Base-by-base conservation (phyloP, 2,797 vertebrate species). In the Gobionotothen gibberifrons region DNA sequence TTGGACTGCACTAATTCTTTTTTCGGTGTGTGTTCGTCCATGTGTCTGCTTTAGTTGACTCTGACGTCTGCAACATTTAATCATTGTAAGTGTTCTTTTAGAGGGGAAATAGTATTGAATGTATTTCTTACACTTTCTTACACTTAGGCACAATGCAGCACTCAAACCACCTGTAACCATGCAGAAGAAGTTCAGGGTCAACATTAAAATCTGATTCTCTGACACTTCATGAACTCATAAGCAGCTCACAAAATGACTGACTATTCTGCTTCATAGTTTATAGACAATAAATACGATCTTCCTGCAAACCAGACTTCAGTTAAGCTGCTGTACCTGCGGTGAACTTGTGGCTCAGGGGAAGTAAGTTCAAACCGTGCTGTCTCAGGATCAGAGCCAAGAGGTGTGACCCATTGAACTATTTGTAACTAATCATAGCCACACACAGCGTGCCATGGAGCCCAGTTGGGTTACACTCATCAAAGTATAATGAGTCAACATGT, bases 361-460 rank as follows among this genome's bases (percentile, higher is more conserved):
- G 57, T 75, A 22, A 79, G 71, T 81, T 69, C 22, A 40, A 79
- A 82, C 54, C 70, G 69, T 74, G 72, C 84, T 77, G 82, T 85
- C 73, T 78, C 3, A 0, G 51, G 72, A 73, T 80, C 69, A 63
- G 63, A 82, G 84, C 86, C 84, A 83, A 84, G 69, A 47, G 3
- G 56, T 72, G 69, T 84, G 90, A 89, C 90, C 90, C 79, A 86
- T 80, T 89, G 88, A 91, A 91, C 88, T 87, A 87, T 90, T 81
- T 89, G 88, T 80, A 86, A 90, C 90, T 90, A 87, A 91, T 91
- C 87, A 92, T 86, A 90, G 83, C 84, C 87, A 75, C 85, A 75
- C 85, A 51, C 84, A 76, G 78, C 78, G 67, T 86, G 76, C 76
- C 76, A 64, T 29, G 21, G 64, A 86, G 77, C 78, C 77, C 85